phyloP scores from a whole-genome alignment of 2,888 invertebrate genomes.

The Tetragonisca angustula region DNA sequence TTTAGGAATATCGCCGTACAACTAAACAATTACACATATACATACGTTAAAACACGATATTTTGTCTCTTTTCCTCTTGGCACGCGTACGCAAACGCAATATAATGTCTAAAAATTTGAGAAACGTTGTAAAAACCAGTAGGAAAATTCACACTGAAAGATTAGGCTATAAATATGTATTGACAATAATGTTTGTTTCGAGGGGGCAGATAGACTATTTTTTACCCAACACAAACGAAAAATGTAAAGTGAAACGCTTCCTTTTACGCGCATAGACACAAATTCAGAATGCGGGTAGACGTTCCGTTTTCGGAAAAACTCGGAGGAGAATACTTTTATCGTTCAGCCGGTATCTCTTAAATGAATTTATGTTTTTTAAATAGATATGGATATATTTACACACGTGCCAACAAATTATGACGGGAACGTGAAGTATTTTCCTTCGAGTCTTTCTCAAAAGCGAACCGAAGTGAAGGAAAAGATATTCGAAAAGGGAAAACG shows the following conservation, averaged over 20 bases:
- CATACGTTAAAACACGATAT: not conserved
- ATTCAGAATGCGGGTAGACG: slow-evolving; percentile 13
- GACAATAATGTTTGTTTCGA: slow-evolving; percentile 65
- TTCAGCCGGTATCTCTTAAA: not conserved
- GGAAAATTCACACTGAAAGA: slow-evolving; percentile 23
- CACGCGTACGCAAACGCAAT: not conserved
- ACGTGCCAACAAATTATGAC: not conserved
- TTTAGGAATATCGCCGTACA: not conserved
- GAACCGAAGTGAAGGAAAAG: not conserved
- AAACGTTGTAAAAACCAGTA: slow-evolving; percentile 18
- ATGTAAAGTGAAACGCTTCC: slow-evolving; percentile 13
- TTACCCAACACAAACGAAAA: slow-evolving; percentile 25
- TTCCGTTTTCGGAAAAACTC: slow-evolving; percentile 1
- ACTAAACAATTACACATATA: not conserved
- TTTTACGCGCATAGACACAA: slow-evolving; percentile 3
- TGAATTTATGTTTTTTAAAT: not conserved
- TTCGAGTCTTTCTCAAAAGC: not conserved
- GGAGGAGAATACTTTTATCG: slow-evolving; percentile 1
- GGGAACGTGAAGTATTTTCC: not conserved
- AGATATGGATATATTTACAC: not conserved
- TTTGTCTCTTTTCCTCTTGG: slow-evolving; percentile 4
- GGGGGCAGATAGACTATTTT: slow-evolving; percentile 56
- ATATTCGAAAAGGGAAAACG: not conserved
- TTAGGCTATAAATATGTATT: slow-evolving; percentile 55
- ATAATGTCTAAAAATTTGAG: not conserved